Percentiles rank a stretch among this genome's conserved stretches.
These are phyloP conservation scores for Sylvietta virens DNA, from an alignment of 2,113 vertebrate species.

Conservation along the genomic window DNA sequence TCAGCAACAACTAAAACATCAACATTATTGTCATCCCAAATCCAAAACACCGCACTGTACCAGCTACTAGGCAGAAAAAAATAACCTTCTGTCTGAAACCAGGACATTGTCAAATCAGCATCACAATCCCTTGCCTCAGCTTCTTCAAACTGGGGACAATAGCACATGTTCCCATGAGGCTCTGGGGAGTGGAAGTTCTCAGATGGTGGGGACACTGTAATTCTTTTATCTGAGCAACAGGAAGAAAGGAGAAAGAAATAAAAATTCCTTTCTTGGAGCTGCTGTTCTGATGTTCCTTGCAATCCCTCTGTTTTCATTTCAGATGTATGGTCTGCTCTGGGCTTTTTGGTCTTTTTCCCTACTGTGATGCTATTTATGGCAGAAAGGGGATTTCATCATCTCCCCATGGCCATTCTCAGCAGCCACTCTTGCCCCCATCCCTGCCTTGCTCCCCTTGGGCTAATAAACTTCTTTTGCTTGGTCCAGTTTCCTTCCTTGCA, in stretches of 20 bases:
- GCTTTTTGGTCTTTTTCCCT: neutral
- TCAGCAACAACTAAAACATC: neutral
- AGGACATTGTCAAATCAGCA: neutral
- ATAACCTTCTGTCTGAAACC: neutral
- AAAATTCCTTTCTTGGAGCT: neutral
- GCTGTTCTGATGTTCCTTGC: neutral
- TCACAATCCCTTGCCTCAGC: neutral
- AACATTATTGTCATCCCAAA: neutral
- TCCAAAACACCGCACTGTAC: neutral
- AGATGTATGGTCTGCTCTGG: neutral
- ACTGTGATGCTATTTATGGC: neutral
- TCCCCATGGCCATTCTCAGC: neutral
- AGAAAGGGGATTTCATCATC: slow-evolving; percentile 11
- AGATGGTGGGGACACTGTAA: neutral
- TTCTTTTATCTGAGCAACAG: neutral
- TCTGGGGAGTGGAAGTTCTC: neutral
- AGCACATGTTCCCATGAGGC: accelerated
- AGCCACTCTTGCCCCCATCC: neutral
- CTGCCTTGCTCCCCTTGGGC: neutral
- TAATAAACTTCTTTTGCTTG: slow-evolving; percentile 5
- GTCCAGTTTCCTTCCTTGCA: slow-evolving; percentile 22
- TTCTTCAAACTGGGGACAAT: neutral
- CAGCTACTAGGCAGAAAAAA: neutral
- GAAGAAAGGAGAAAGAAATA: neutral
- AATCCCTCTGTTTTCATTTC: neutral